Conservation (phyloP, 1,140 invertebrate species). For the Nasonia vitripennis region DNA sequence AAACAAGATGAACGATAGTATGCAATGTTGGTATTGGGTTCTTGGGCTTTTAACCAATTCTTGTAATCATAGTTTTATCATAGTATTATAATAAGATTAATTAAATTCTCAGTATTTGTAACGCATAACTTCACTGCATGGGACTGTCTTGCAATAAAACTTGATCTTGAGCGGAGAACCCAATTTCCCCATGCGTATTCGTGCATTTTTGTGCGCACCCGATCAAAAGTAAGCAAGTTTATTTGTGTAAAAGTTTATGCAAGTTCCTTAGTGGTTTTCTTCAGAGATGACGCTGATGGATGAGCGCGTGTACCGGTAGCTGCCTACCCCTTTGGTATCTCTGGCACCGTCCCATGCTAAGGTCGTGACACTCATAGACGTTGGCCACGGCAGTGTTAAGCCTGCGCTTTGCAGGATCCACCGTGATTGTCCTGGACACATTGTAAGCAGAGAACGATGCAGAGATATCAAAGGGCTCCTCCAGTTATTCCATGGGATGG, state of each 20-base stretch:
- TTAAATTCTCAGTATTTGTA: background rate
- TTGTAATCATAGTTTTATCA: background rate
- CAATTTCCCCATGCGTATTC: constrained; percentile 4
- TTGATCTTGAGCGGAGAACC: constrained; percentile 12
- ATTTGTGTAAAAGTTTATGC: background rate
- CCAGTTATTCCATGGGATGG: constrained; percentile 78
- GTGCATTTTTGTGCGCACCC: background rate
- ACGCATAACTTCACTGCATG: too few relatives aligned
- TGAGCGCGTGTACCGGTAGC: constrained; percentile 71
- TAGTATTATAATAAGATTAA: background rate
- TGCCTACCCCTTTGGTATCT: constrained; percentile 74
- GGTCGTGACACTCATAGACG: constrained; percentile 71
- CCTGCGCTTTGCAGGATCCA: background rate
- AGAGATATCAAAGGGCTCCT: constrained; percentile 73
- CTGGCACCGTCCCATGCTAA: constrained; percentile 70
- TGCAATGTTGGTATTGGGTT: constrained; percentile 11
- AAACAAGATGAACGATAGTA: constrained; percentile 31
- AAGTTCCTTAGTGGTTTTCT: background rate
- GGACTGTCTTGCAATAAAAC: background rate
- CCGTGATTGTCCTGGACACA: constrained; percentile 15
- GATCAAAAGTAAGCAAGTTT: background rate
- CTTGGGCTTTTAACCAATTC: constrained; percentile 2
- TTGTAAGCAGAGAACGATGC: constrained; percentile 62
- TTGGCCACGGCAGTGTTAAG: constrained; percentile 62
- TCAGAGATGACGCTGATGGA: constrained; percentile 71